Conservation (phyloP, 2,113 vertebrate species). For the Chauna torquata region DNA sequence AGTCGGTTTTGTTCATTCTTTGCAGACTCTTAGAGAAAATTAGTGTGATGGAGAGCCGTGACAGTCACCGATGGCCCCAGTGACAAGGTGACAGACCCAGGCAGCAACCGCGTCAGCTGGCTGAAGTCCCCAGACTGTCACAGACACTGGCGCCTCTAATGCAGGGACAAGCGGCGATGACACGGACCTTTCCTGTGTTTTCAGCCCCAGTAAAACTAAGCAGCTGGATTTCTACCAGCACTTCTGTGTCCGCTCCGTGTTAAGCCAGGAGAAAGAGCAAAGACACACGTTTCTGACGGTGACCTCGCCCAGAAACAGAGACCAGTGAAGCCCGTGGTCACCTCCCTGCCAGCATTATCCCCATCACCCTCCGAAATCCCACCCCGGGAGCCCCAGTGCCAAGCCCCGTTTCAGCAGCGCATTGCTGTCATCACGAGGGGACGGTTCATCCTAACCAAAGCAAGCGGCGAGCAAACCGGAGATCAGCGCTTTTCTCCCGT, state of each 20-base stretch:
- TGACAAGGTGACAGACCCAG: fast-evolving
- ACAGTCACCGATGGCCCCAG: fast-evolving
- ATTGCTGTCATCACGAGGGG: background rate
- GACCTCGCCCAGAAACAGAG: background rate
- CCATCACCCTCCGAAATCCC: no score
- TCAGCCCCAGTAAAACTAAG: no score
- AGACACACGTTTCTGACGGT: no score
- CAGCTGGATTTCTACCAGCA: background rate
- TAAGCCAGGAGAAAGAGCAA: no score
- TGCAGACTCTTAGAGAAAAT: background rate
- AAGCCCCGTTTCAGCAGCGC: background rate
- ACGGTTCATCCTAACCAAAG: background rate
- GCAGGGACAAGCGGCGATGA: background rate
- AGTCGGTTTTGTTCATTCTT: background rate
- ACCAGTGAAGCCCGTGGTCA: background rate
- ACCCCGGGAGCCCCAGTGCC: fast-evolving
- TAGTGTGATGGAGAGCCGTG: fast-evolving
- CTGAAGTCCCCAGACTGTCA: background rate
- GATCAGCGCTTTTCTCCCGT: slow-evolving; percentile 33
- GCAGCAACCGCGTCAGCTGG: background rate
- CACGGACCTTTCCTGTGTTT: background rate
- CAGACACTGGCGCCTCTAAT: background rate
- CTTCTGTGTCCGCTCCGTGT: background rate
- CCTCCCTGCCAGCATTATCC: background rate
- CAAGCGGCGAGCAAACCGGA: background rate